Base-by-base conservation (phyloP, 2,888 invertebrate genomes). In the Acanthosepion esculentum region DNA sequence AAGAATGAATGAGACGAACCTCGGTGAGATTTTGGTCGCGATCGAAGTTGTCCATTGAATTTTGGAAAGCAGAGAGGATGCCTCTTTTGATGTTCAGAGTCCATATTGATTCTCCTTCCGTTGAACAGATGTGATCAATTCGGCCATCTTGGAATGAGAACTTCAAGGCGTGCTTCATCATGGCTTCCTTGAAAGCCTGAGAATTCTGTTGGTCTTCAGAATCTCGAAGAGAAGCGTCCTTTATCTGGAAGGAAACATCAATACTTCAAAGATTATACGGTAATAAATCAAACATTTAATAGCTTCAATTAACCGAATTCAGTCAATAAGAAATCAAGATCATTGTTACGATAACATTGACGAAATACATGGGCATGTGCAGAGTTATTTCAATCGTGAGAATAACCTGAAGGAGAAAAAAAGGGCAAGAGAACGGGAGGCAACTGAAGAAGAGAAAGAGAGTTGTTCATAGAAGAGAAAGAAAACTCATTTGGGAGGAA, bases 31-130 rank as follows among this genome's bases (percentile, higher is more conserved):
- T 96, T 94, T 96, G 95, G n/a, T 96, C 95, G 20, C 98, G 98
- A 97, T 99, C 99, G 96, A 99, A 98, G 95, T 99, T 96, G 41
- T 97, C 98, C 99, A 99, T 99, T 95, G 98, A 98, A 97, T 99
- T 99, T 97, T 99, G 99, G 95, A 99, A 98, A 97, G 99, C 98
- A 0, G 99, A 99, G 94, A 99, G 98, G 95, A 99, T 98, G 5
- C 98, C 99, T 95, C 99, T 98, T 98, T 99, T 99, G 97, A 99
- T 98, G 98, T 99, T 99, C 94, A 99, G 98, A 0, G 98, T 98
- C 97, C 98, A 98, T 41, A 98, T 98, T 0, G 98, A 98, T 97
- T 99, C 99, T 96, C 99, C 99, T 0, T 98, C 98, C 95, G 98
- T 98, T 0, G 98, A 98, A 97, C 99, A 99, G 96, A 99, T 98